Conservation (phyloP, 2,888 invertebrate genomes). For the Cephus pygmeus region DNA sequence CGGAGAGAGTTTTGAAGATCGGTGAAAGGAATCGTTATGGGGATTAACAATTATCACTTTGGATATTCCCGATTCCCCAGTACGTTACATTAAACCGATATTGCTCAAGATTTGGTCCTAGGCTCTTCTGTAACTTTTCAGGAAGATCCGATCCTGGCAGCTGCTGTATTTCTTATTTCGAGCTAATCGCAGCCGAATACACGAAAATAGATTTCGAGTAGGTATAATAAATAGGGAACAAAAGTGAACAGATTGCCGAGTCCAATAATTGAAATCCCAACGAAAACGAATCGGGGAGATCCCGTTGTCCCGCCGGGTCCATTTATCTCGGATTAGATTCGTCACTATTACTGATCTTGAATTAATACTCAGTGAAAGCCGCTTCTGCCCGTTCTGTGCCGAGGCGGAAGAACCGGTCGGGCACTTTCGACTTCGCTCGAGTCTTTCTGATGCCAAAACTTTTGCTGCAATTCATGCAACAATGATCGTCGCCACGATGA, state of each 20-base stretch:
- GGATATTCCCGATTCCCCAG: neutral
- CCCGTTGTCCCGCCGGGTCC: neutral
- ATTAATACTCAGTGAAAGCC: conserved; percentile 16
- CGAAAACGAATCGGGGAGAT: neutral
- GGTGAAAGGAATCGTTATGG: neutral
- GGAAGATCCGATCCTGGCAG: neutral
- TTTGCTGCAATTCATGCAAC: neutral
- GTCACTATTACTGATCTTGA: conserved; percentile 16
- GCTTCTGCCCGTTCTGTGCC: neutral
- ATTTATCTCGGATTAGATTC: conserved; percentile 18
- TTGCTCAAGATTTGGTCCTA: neutral
- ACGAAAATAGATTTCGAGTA: neutral
- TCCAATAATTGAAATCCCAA: neutral
- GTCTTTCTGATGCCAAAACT: neutral
- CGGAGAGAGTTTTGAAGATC: neutral
- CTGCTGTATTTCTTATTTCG: neutral
- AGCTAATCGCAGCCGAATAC: neutral
- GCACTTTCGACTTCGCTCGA: conserved; percentile 18
- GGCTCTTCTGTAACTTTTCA: neutral
- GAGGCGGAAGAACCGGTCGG: conserved; percentile 14
- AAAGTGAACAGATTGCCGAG: neutral
- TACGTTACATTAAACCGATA: neutral
- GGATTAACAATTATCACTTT: neutral
- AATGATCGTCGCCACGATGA: neutral
- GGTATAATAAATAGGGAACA: neutral